Evolutionary conservation across 2,888 invertebrate genomes (phyloP).

Genomic region (Andrena trimmerana): DNA sequence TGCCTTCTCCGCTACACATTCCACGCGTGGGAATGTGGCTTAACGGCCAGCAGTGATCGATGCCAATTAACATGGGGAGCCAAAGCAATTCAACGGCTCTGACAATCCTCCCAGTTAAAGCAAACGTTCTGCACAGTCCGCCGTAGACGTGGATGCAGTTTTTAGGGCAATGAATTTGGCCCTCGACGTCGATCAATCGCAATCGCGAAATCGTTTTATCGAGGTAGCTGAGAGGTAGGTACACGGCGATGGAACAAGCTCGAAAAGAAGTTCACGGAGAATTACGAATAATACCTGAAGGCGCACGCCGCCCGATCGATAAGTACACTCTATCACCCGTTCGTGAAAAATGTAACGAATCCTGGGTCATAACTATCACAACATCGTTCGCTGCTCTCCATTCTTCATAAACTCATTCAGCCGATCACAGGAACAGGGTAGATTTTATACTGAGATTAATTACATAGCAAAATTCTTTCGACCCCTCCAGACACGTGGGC

Average conservation of each 20-base stretch:
- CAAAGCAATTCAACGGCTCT: too few species aligned
- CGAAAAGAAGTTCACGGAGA: slow-evolving; percentile 25
- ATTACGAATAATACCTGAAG: slow-evolving; percentile 24
- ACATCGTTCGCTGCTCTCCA: neutral
- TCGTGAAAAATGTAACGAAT: slow-evolving; percentile 66
- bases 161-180: slow-evolving; percentile 14
- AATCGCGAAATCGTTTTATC: slow-evolving; percentile 24
- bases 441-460: too few species aligned
- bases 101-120: too few species aligned
- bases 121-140: too few species aligned
- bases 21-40: too few species aligned
- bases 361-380: slow-evolving; percentile 29
- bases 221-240: slow-evolving; percentile 16
- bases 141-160: neutral
- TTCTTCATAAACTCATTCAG: neutral
- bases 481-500: too few species aligned
- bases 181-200: slow-evolving; percentile 20
- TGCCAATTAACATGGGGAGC: too few species aligned
- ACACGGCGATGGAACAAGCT: neutral
- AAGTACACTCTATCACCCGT: slow-evolving; percentile 34
- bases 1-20: too few species aligned
- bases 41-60: too few species aligned
- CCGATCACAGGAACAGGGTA: too few species aligned
- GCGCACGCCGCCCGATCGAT: slow-evolving; percentile 50
- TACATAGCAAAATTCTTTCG: too few species aligned